These are phyloP conservation scores for Cancer borealis DNA, from an alignment of 2,888 invertebrate species.

Conservation along the genomic window DNA sequence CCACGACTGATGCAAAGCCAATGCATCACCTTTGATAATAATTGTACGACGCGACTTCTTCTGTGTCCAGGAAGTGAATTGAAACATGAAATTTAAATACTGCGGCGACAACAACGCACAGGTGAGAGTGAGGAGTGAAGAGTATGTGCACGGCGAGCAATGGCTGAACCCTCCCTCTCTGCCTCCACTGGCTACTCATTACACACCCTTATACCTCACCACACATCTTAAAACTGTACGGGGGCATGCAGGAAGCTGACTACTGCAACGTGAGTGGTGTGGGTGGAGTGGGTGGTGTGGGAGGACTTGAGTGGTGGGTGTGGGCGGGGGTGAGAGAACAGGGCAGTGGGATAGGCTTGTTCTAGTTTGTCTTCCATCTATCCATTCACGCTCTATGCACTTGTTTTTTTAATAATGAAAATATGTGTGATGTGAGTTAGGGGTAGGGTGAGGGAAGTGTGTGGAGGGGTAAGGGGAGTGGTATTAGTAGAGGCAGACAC, in stretches of 20 bases:
- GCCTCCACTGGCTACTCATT: background rate
- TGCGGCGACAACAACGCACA: conserved; percentile 77
- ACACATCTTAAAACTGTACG: background rate
- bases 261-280: background rate
- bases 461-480: background rate
- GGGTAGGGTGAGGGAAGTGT: background rate
- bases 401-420: background rate
- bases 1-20: conserved; percentile 69
- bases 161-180: conserved; percentile 57
- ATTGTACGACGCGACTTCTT: conserved; percentile 68
- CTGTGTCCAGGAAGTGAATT: conserved; percentile 72
- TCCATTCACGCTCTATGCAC: background rate
- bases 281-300: background rate
- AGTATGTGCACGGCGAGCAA: conserved; percentile 47
- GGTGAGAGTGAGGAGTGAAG: conserved; percentile 58
- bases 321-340: background rate
- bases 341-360: background rate
- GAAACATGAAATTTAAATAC: conserved; percentile 78
- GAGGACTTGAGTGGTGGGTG: background rate
- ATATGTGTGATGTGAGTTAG: background rate
- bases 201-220: background rate
- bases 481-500: background rate
- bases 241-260: background rate
- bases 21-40: conserved; percentile 72
- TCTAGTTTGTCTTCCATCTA: background rate